Evolutionary conservation across 2,888 invertebrate species (phyloP), one percentile per base, ranked within the genome.

Genomic region (Yponomeuta malinellus): DNA sequence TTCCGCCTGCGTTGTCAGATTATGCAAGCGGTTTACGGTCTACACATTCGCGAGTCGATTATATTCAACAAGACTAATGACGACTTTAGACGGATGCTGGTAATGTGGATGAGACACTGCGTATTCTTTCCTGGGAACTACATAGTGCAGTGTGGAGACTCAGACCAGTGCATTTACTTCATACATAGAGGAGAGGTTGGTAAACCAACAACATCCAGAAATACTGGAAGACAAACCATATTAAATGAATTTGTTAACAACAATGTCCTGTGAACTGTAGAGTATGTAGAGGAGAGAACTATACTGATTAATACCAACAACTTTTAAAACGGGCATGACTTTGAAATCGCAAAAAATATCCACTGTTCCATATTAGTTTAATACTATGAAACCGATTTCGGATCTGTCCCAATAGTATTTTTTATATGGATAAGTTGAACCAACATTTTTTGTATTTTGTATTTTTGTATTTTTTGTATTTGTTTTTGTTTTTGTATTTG

Each of bases 71-170:
- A 86, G 72, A 87, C 93, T 0, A 89, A 90, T 64, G 87, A 88
- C 43, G 88, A 91, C 72, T 93, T 93, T 72, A 83, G 87, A 71
- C 79, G 91, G 71, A 93, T 93, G 89, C 76, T 93, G 2, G 83
- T 85, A 0, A 87, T 88, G 83, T 89, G 92, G 86, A 81, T 93
- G 79, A 86, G 86, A 33, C 92, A 90, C 72, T 89, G 89, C 29
- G 89, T 93, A 0, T 93, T 93, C 78, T 93, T 93, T 74, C 90
- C 93, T 4, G 91, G 93, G 4, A 93, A 93, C 78, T 93, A 93
- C 71, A 93, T 93, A 10, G 93, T 93, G 10, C 93, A 93, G 74
- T 87, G 90, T 63, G 93, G 93, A 1, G 93, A 93, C 75, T 89
- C 92, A 0, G 91, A 93, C 75, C 92, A 93, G 73, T 90, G 92